phyloP scores from a whole-genome alignment of 2,888 invertebrate genomes.

The Ferrisia virgata region DNA sequence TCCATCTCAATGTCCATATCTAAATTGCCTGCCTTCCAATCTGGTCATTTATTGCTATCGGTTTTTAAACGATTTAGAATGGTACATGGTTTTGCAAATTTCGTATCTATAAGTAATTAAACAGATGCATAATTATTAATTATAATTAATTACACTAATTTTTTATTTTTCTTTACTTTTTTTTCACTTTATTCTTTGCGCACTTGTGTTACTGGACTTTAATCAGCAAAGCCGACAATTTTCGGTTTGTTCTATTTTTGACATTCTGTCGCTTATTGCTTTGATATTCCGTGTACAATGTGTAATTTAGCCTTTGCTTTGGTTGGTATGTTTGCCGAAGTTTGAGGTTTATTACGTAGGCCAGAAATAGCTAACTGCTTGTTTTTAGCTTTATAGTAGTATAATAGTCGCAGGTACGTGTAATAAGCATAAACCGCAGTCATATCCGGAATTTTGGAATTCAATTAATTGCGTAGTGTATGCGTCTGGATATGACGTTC shows the following conservation, averaged over 20 bases:
- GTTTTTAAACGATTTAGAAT: too few species aligned
- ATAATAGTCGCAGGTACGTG: background rate
- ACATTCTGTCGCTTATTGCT: constrained; percentile 47
- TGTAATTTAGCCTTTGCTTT: background rate
- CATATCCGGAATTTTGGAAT: background rate
- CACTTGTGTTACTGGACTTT: constrained; percentile 37
- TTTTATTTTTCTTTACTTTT: constrained; percentile 30
- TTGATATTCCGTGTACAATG: background rate
- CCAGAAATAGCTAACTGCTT: background rate
- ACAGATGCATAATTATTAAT: background rate
- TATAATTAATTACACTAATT: constrained; percentile 14
- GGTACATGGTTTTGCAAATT: background rate
- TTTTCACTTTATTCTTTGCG: constrained; percentile 25
- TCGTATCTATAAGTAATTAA: background rate
- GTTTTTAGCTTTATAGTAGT: background rate
- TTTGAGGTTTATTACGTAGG: background rate
- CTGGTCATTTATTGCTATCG: too few species aligned
- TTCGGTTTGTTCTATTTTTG: constrained; percentile 46
- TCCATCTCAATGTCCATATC: too few species aligned
- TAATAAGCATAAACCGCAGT: background rate
- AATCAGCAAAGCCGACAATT: constrained; percentile 42
- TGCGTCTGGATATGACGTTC: background rate
- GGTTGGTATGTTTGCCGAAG: background rate
- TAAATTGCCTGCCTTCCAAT: too few species aligned
- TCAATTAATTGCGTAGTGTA: background rate